These are phyloP conservation scores for Mamestra configurata DNA, from an alignment of 1,140 invertebrate genomes.

Conservation along the genomic window DNA sequence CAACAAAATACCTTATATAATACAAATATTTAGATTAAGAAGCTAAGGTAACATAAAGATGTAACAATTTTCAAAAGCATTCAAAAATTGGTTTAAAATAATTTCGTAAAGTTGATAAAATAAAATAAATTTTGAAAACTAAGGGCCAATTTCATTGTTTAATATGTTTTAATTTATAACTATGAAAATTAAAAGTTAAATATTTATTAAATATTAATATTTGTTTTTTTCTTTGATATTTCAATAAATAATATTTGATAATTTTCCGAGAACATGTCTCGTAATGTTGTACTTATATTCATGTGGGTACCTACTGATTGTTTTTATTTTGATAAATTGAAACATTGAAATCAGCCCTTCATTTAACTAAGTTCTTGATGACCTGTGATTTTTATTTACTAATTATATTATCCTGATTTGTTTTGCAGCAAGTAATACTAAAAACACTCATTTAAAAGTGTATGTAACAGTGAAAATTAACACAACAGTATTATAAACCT, in stretches of 20 bases:
- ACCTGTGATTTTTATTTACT: too few relatives aligned
- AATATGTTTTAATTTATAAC: too few relatives aligned
- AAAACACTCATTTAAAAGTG: background rate
- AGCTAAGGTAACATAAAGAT: background rate
- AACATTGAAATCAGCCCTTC: background rate
- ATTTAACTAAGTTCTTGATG: background rate
- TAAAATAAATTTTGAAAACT: background rate
- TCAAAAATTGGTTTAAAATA: background rate
- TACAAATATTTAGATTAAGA: slow-evolving; percentile 15
- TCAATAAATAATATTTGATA: too few relatives aligned
- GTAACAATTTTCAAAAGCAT: background rate
- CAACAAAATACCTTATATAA: background rate
- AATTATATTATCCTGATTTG: too few relatives aligned
- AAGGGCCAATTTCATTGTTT: background rate
- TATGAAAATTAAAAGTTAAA: too few relatives aligned
- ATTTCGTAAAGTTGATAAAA: background rate
- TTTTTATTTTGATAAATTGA: background rate
- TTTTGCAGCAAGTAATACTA: background rate
- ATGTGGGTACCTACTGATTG: too few relatives aligned
- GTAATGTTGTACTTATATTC: too few relatives aligned
- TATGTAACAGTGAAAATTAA: background rate
- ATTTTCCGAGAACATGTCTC: too few relatives aligned
- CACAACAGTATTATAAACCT: background rate
- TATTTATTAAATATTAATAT: too few relatives aligned
- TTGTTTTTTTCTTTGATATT: too few relatives aligned